Evolutionary conservation across 2,113 vertebrate genomes (phyloP), one percentile per base, ranked within the genome.

Genomic region (Oxygymnocypris stewartii): DNA sequence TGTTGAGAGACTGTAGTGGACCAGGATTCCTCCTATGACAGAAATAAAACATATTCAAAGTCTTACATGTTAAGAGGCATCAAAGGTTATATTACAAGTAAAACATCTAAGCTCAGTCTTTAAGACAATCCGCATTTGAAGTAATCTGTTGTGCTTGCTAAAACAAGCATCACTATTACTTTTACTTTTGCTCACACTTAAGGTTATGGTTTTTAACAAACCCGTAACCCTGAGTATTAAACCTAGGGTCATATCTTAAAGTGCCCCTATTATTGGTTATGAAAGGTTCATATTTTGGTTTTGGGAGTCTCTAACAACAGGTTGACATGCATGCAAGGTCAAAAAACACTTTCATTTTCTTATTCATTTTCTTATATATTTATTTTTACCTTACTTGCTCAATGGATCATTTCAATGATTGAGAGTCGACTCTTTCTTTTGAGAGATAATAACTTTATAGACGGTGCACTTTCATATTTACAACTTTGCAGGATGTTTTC

Each of bases 41-140:
- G 6, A 76, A 76, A 35, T 35, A 7, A 78, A 57, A 51, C 10
- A 3, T 28, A 78, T n/a, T 4, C 28, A 78, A 51, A 28, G 14
- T 31, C 13, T 77, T 28, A 28, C 9, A 54, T 28, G 25, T 23
- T 20, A 79, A 79, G 47, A 31, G 49, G 25, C 11, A 79, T 57
- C 28, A 79, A 78, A 79, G 14, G 28, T 79, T 79, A 25, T 79
- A 47, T 14, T 9, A 49, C 47, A 76, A 76, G 13, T 76, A 44
- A n/a, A 25, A 75, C n/a, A 25, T 47, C 11, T 44, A 75, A n/a
- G 18, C 37, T 74, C 20, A 16, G 65, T 8, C 28, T 35, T 28
- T 28, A 31, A 67, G 63, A 14, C 11, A 31, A 67, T 69, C 14
- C 69, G 40, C 35, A 42, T 23, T 4, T 35, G 28, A 69, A 69